Evolutionary conservation across 2,113 vertebrate genomes (phyloP).

Genomic region (Centropus unirufus): DNA sequence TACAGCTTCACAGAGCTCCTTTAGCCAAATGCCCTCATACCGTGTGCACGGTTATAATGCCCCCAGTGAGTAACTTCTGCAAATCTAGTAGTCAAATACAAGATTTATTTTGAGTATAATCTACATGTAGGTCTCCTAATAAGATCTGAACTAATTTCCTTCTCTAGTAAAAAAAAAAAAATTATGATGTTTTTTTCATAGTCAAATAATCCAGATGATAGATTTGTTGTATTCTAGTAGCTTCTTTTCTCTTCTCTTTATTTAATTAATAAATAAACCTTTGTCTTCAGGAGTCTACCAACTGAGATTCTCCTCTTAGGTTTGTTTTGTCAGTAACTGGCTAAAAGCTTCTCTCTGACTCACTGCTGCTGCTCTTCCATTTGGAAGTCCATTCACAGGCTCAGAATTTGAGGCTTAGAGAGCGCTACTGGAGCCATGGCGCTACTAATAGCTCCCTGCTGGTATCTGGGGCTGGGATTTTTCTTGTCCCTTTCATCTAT

Average conservation of each 20-base stretch:
- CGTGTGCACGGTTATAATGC: neutral
- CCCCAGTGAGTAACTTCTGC: neutral
- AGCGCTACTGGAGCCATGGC: neutral
- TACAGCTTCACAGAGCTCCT: neutral
- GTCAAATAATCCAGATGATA: neutral
- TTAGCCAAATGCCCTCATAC: neutral
- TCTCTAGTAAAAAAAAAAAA: neutral
- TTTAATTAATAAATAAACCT: neutral
- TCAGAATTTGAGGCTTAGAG: slow-evolving; percentile 28
- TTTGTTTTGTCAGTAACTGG: neutral
- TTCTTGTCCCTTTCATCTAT: neutral
- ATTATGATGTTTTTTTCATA: neutral
- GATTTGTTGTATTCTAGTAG: neutral
- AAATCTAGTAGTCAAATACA: neutral
- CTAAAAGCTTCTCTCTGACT: slow-evolving; percentile 57
- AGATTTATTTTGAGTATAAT: neutral
- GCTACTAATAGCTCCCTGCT: neutral
- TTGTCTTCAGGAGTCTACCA: neutral
- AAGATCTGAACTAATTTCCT: neutral
- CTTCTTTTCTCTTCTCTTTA: neutral
- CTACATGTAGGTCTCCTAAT: neutral
- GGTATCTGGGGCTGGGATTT: slow-evolving; percentile 7
- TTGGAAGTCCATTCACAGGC: slow-evolving; percentile 63
- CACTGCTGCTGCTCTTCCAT: slow-evolving; percentile 57
- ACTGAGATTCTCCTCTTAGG: neutral